Evolutionary conservation across 1,140 invertebrate genomes (phyloP), one percentile per base, ranked within the genome.

Genomic region (Ceratosolen solmsi): DNA sequence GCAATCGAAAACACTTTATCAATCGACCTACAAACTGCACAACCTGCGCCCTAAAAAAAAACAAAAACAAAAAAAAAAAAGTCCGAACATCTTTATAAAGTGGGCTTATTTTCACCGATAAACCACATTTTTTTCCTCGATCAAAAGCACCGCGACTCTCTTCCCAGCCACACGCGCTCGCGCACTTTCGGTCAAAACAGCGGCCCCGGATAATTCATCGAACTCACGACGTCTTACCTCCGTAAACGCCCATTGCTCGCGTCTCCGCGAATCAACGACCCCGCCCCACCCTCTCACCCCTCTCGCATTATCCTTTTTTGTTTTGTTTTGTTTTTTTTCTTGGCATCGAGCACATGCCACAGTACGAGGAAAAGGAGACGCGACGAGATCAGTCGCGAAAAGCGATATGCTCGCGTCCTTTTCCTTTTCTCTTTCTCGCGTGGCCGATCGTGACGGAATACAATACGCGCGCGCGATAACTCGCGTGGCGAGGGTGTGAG

Each of bases 371-470:
- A n/a, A n/a, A n/a, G 38, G 38, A 68, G 63, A 68, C 13, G 63
- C 63, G 58, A n/a, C n/a, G n/a, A n/a, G n/a, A 25, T 30, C 20
- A 60, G 25, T 4, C 60, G 63, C 76, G 76, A 78, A 78, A 78
- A 78, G 46, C 63, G 76, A 78, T 78, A 78, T n/a, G 27, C 41
- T 25, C 75, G 20, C 27, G 75, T 77, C 60, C 63, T 70, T 54
- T 78, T n/a, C 13, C 76, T 78, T 78, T 78, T 78, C 76, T 54
- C 49, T 78, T 78, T 78, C 63, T 70, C 63, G 76, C 60, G 46
- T 63, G 63, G 46, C 63, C 60, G 76, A 68, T 78, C 76, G 76
- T 78, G 76, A 78, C 76, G 76, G 76, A 78, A 77, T 77, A 58
- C 51, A 49, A 65, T 51, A 65, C 27, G 27, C n/a, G 22, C 41